Base-by-base conservation (phyloP, 2,113 vertebrate genomes). In the Podarcis cretensis region DNA sequence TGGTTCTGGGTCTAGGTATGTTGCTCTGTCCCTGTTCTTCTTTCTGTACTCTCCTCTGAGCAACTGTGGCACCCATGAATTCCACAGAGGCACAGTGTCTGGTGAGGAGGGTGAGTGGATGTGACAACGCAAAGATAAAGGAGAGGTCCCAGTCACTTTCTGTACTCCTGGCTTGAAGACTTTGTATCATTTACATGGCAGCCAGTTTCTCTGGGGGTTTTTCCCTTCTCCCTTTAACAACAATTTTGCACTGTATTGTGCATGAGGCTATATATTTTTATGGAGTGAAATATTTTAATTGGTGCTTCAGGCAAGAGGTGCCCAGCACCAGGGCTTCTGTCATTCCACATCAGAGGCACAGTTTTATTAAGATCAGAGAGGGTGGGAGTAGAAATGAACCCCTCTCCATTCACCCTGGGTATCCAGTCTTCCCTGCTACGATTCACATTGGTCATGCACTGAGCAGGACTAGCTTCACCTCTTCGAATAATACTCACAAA, bases 251-350 rank as follows among this genome's bases (percentile, higher is more conserved):
- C 32, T 86, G 84, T 48, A 37, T 81, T 90, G 68, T 71, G 71
- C 25, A 54, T 32, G 84, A 20, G 43, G 59, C 84, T 86, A 77
- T 32, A 78, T 78, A 68, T 86, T 78, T 86, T 83, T 83, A 69
- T 86, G 79, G 79, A 86, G 63, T 69, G 84, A 82, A 78, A 90
- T 90, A 76, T 90, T 86, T 83, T 90, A 90, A 90, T 86, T 86
- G 89, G 25, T 83, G 59, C 84, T 86, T 74, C 84, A 90, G 89
- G 71, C 84, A 86, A 82, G 66, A 76, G 27, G 40, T 82, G 23
- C n/a, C 32, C 40, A 83, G 89, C 43, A 86, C 84, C 71, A 90
- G 80, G 84, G 89, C 43, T 86, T 76, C 84, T 32, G 32, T 90
- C 79, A 59, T 40, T 77, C 82, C 71, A 35, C 40, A 83, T 86